Evolutionary conservation across 2,797 vertebrate genomes (phyloP).

Genomic region (Loris lydekkerianus): DNA sequence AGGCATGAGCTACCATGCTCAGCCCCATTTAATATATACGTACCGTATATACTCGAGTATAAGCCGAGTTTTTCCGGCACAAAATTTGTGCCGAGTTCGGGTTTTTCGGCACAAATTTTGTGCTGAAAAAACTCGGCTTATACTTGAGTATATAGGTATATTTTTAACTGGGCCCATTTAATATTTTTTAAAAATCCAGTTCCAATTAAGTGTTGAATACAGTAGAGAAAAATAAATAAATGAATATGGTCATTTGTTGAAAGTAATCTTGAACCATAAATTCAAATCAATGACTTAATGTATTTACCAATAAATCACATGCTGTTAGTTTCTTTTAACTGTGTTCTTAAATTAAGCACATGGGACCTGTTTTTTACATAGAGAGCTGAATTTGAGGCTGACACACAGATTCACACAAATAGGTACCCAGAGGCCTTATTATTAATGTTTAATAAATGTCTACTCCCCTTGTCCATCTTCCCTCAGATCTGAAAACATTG

Average conservation of each 20-base stretch:
- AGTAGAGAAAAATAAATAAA: constrained; percentile 28
- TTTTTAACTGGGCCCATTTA: not conserved
- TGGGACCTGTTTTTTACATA: not conserved
- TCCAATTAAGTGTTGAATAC: not conserved
- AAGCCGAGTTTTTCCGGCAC: too few species aligned
- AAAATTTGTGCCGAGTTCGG: too few species aligned
- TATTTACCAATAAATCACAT: constrained; percentile 46
- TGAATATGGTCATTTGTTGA: constrained; percentile 19
- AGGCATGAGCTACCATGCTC: not conserved
- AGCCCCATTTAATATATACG: not conserved
- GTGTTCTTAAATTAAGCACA: constrained; percentile 26
- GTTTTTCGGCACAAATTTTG: too few species aligned
- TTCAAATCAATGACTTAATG: constrained; percentile 35
- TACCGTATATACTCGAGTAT: too few species aligned
- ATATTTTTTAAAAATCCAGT: not conserved
- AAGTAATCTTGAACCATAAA: constrained; percentile 55
- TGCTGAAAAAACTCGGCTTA: too few species aligned
- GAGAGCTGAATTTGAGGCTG: constrained; percentile 29
- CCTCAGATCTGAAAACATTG: not conserved
- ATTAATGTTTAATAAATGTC: not conserved
- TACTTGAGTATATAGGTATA: too few species aligned
- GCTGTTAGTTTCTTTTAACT: constrained; percentile 12
- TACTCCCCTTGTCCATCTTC: not conserved
- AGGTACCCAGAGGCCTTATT: not conserved
- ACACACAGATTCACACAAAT: constrained; percentile 32